Evolutionary conservation across 1,140 invertebrate genomes (phyloP).

Genomic region (Epicauta chinensis): DNA sequence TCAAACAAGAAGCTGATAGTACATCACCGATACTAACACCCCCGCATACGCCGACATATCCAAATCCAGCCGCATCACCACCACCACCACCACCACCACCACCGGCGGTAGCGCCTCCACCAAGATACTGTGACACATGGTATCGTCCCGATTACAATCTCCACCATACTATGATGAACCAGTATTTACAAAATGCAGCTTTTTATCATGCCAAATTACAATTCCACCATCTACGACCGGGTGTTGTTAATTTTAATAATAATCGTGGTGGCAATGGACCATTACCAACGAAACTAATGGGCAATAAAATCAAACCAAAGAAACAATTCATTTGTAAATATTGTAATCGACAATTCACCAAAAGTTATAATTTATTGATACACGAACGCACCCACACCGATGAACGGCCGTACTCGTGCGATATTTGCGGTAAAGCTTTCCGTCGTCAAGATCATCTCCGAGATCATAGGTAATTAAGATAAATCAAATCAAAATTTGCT

Average conservation of each 20-base stretch:
- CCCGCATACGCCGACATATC: slow-evolving; percentile 63
- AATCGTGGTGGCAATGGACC: slow-evolving; percentile 44
- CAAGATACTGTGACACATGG: slow-evolving; percentile 40
- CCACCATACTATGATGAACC: slow-evolving; percentile 54
- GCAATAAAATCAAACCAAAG: slow-evolving; percentile 57
- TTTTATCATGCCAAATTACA: slow-evolving; percentile 49
- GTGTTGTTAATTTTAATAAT: not conserved
- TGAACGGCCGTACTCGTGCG: slow-evolving; percentile 90
- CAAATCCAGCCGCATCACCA: slow-evolving; percentile 34
- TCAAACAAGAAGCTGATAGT: slow-evolving; percentile 56
- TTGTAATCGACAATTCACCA: slow-evolving; percentile 91
- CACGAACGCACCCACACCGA: slow-evolving; percentile 94
- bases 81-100: slow-evolving; percentile 42
- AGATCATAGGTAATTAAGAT: slow-evolving; percentile 67
- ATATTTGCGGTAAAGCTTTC: slow-evolving; percentile 94
- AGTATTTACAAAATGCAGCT: slow-evolving; percentile 65
- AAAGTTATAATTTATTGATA: slow-evolving; percentile 93
- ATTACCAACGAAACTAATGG: slow-evolving; percentile 43
- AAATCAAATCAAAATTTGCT: not conserved
- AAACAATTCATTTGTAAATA: slow-evolving; percentile 96
- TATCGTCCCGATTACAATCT: slow-evolving; percentile 44
- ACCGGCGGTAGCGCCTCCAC: slow-evolving; percentile 42
- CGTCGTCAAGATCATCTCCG: slow-evolving; percentile 88
- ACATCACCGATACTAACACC: slow-evolving; percentile 60
- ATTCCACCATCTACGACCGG: slow-evolving; percentile 38